Evolutionary conservation across 2,113 vertebrate species (phyloP), one percentile per base, ranked within the genome.

Genomic region (Lathamus discolor): DNA sequence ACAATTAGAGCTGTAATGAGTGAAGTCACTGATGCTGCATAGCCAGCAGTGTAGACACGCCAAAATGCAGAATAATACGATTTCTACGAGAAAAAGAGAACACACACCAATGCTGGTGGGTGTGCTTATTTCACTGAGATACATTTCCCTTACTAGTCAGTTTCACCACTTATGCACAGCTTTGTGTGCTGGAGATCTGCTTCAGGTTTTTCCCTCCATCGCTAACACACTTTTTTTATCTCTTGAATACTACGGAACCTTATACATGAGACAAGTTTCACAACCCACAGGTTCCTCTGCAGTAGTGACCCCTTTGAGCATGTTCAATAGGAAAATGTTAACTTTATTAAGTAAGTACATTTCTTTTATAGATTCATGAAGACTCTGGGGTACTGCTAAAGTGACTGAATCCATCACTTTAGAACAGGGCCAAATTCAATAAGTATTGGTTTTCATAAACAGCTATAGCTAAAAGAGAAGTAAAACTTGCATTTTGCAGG

Each of bases 1-100:
- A 98, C 96, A 83, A 97, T 93, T 39, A 97, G 92, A 67, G 97
- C 98, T 68, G 96, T 96, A 73, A 97, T 83, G 83, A 98, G 96
- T 9, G 98, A 96, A 70, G 94, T 95, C 86, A 98, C 81, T 5
- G 98, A 98, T 23, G 97, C 96, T 31, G 97, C 98, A 48, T 98
- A 98, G 72, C 98, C 98, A 4, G 97, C 93, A 3, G 98, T 98
- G 95, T 98, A 98, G 78, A 98, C 93, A 23, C 96, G 70, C 96
- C 98, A 98, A 95, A 98, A 97, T 15, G 88, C 93, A 79, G 97
- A 95, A 94, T 97, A 98, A 92, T 98, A 98, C n/a, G 94, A 96
- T 95, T 95, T 96, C 97, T 98, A 57, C 11, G 12, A 91, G 59
- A 27, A 22, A 89, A 86, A 96, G 33, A 86, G 22, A 96, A 97